Base-by-base conservation (phyloP, 2,888 invertebrate species). In the Polydesmus complanatus region DNA sequence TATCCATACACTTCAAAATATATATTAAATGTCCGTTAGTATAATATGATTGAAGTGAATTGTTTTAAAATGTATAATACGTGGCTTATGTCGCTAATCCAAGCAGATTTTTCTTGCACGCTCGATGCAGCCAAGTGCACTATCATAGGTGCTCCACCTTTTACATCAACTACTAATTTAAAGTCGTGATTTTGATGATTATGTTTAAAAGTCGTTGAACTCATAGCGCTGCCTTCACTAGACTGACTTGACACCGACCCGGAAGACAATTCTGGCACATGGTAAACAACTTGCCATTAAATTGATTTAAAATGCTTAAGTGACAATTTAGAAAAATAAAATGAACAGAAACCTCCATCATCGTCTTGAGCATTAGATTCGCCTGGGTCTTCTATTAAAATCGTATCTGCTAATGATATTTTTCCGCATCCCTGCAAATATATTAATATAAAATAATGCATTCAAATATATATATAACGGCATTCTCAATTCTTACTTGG, bases 71-170 rank as follows among this genome's bases (percentile, higher is more conserved):
- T 8, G 37, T 37, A 5, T n/a, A 66, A 64, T 68, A 80, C 80
- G 74, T 92, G 92, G 58, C 88, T 87, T 62, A 93, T 84, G 70
- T 93, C 92, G 66, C 88, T 89, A 62, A 91, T 89, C 93, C 93
- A 93, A 0, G 90, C 91, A 1, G 90, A 86, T 73, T 93, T 93
- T 71, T 93, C 92, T 76, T 91, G 85, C 49, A 85, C 78, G 0
- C 87, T 86, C 2, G 87, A 83, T 5, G 89, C 88, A 49, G 79
- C 77, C 54, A 79, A 72, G 57, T 71, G 76, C 53, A 78, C 86
- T 77, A 69, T 87, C 73, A 77, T 84, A 80, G 69, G 86, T n/a
- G 75, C 74, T n/a, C 76, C 77, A 67, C 75, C 77, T 72, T 84
- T 85, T 61, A 80, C 76, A 70, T 86, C 85, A 54, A 85, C 74